Conservation (phyloP, 2,888 invertebrate genomes). For the Thecocarcelia acutangulata region DNA sequence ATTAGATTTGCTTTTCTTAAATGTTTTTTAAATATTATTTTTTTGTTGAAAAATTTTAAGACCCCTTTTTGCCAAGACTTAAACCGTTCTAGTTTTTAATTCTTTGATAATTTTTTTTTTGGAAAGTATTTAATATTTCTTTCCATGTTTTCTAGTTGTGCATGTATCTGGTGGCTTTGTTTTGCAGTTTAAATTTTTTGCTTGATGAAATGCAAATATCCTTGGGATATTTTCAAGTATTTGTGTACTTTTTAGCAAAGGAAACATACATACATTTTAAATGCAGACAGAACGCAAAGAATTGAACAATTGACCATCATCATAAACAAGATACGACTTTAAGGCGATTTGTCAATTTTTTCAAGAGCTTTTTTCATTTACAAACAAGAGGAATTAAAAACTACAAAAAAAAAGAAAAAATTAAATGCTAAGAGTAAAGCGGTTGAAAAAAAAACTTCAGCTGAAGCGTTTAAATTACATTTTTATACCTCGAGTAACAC, state of each 20-base stretch:
- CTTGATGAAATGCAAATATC: constrained; percentile 63
- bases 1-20: no score
- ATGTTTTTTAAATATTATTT: no score
- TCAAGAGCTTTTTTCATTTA: constrained; percentile 4
- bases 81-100: no score
- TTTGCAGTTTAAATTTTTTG: constrained; percentile 6
- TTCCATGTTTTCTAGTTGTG: constrained; percentile 30
- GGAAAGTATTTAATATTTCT: constrained; percentile 1
- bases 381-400: neutral
- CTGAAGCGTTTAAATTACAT: no score
- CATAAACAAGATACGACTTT: neutral
- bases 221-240: constrained; percentile 45
- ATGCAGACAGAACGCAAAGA: constrained; percentile 8
- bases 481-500: no score
- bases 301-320: constrained; percentile 49
- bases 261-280: neutral
- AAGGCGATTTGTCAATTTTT: constrained; percentile 1
- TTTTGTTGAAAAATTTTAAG: no score
- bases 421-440: no score
- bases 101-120: no score
- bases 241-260: constrained; percentile 22
- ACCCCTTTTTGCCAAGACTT: no score
- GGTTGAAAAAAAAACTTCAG: no score
- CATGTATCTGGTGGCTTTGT: constrained; percentile 14
- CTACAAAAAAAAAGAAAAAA: no score